phyloP scores from a whole-genome alignment of 2,888 invertebrate genomes.

The Bellardia pandia region DNA sequence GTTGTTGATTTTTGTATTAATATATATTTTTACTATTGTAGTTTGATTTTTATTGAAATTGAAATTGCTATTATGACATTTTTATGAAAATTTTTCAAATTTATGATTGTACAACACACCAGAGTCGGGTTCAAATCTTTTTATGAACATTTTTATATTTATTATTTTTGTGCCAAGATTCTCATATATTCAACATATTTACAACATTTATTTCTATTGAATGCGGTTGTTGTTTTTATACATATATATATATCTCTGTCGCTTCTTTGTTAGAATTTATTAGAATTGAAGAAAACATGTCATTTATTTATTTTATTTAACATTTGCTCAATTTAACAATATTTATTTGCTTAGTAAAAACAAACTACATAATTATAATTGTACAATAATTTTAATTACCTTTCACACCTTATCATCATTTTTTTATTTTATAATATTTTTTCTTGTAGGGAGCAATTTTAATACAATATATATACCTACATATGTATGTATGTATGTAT shows the following conservation, averaged over 20 bases:
- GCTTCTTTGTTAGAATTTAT: not conserved
- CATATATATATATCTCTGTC: not conserved
- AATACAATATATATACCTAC: not conserved
- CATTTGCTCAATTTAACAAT: not conserved
- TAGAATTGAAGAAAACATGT: not conserved
- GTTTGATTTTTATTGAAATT: constrained; percentile 68
- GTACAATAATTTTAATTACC: constrained; percentile 16
- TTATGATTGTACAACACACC: constrained; percentile 75
- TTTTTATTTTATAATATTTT: not conserved
- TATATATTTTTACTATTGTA: constrained; percentile 65
- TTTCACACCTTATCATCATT: not conserved
- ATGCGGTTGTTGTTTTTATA: not conserved
- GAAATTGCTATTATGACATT: constrained; percentile 81
- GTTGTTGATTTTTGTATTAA: constrained; percentile 56
- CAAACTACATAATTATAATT: not conserved
- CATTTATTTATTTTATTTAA: not conserved
- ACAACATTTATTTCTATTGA: not conserved
- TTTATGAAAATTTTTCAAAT: constrained; percentile 80
- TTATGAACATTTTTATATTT: not conserved
- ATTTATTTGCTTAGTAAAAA: not conserved
- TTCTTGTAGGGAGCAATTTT: not conserved
- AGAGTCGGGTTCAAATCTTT: constrained; percentile 11
- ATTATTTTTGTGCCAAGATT: not conserved
- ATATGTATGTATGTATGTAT: too few species aligned
- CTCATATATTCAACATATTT: not conserved